Percentiles rank a stretch among this genome's conserved stretches.
Conservation (phyloP, 2,113 vertebrate species). For the Eleginops maclovinus region DNA sequence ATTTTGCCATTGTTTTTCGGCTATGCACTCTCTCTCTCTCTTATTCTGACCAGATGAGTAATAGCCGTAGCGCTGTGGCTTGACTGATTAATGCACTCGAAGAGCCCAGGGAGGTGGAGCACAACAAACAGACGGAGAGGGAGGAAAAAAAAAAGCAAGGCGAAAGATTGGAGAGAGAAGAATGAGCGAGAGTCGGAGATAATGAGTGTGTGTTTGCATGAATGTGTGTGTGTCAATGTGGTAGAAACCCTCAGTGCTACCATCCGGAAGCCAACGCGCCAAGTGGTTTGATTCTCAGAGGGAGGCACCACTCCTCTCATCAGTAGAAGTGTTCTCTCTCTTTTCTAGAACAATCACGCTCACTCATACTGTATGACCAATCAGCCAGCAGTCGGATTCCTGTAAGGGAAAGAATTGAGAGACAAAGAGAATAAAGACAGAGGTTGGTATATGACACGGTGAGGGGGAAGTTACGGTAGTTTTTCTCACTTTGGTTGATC, state of each 20-base stretch:
- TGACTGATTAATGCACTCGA: constrained; percentile 82
- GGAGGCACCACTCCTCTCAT: constrained; percentile 55
- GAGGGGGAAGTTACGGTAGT: not conserved
- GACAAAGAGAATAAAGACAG: not conserved
- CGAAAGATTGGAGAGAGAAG: constrained; percentile 45
- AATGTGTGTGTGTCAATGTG: not conserved
- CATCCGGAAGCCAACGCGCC: constrained; percentile 35
- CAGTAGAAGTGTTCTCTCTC: constrained; percentile 61
- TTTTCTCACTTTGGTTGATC: constrained; percentile 35
- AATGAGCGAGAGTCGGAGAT: constrained; percentile 12
- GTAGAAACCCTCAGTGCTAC: constrained; percentile 17
- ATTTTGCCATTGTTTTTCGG: constrained; percentile 55
- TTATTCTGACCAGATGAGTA: constrained; percentile 78
- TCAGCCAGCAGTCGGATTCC: constrained; percentile 45
- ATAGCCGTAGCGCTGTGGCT: constrained; percentile 70
- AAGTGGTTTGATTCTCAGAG: constrained; percentile 59
- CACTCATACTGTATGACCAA: constrained; percentile 44
- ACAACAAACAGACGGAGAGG: constrained; percentile 73
- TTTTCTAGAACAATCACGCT: constrained; percentile 56
- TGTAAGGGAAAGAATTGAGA: constrained; percentile 14
- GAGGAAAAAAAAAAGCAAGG: constrained; percentile 24
- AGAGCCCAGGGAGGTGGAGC: constrained; percentile 74
- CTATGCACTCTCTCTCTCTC: constrained; percentile 50
- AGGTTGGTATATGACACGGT: constrained; percentile 16
- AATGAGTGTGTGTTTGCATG: not conserved